Evolutionary conservation across 2,888 invertebrate genomes (phyloP), one percentile per base, ranked within the genome.

Genomic region (Tricholauxania praeusta): DNA sequence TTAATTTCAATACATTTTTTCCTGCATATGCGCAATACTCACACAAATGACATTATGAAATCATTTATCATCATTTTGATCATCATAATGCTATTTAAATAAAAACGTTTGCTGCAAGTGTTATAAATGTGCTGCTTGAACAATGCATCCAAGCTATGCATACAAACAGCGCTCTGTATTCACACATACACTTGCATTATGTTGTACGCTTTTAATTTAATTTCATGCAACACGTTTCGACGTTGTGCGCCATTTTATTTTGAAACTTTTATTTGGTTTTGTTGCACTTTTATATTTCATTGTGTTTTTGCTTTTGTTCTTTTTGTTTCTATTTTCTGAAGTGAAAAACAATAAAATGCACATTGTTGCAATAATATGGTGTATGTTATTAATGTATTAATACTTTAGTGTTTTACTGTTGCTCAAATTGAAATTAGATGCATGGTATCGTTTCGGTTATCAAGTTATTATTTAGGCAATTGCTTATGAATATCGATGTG

Each of bases 331-430:
- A 28, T 8, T 22, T 57, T 19, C 8, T 57, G 39, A 39, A 39
- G 39, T 39, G 39, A 57, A 57, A 57, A 57, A 57, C 19, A 57
- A 57, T 57, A 22, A 22, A 57, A 57, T 57, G 19, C 57, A 57
- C 19, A 22, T 19, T 55, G 39, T 39, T 39, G 39, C 39, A 39
- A 39, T 39, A 39, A 10, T 39, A 39, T 39, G 39, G 39, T 39
- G 39, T 10, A 10, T 39, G 39, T 39, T 39, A 39, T 39, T 39
- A 39, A 39, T 39, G n/a, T 8, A 63, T 47, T 47, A 19, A 3
- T 63, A 15, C 17, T 14, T 17, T 39, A 28, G 39, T n/a, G 12
- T 63, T 10, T 47, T 14, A 19, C 8, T 17, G 39, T 8, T 63
- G 17, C 5, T 39, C 6, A 17, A 12, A 1, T 62, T 32, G 12